phyloP scores from a whole-genome alignment of 92 coral and sea anemone genomes.

The Porites rus region DNA sequence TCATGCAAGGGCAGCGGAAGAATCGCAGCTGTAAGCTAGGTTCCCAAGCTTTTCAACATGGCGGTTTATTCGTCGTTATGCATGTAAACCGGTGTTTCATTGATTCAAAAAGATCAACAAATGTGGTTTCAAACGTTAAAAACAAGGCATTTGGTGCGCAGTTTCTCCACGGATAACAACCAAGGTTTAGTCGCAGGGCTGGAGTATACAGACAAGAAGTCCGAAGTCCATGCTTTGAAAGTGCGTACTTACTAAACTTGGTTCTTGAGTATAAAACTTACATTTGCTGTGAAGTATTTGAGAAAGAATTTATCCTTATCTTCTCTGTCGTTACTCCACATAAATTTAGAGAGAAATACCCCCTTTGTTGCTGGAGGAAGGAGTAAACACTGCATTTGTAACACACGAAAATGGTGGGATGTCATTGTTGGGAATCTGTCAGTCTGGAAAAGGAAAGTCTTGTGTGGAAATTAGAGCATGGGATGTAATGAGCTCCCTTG shows the following conservation, averaged over 20 bases:
- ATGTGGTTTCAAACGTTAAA: constrained; percentile 99
- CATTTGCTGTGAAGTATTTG: neutral
- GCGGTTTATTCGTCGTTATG: neutral
- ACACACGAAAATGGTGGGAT: constrained; percentile 76
- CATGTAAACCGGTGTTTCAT: neutral
- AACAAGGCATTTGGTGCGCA: constrained; percentile 81
- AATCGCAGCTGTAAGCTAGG: neutral
- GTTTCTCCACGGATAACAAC: constrained; percentile 73
- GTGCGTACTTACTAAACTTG: constrained; percentile 20
- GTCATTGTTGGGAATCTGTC: constrained; percentile 67
- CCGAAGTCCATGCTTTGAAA: constrained; percentile 87
- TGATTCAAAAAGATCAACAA: neutral
- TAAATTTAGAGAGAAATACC: constrained; percentile 79
- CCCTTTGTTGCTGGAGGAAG: constrained; percentile 90
- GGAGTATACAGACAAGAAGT: constrained; percentile 91
- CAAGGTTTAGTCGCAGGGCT: constrained; percentile 71
- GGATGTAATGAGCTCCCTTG: constrained; percentile 87
- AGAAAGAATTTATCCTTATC: neutral
- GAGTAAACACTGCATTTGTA: constrained; percentile 70
- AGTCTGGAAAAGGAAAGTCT: constrained; percentile 84
- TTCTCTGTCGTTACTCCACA: neutral
- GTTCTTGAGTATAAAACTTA: neutral
- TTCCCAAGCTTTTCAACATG: constrained; percentile 29
- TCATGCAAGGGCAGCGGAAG: neutral
- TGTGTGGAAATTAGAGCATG: constrained; percentile 83